Evolutionary conservation across 2,113 vertebrate genomes (phyloP), one percentile per base, ranked within the genome.

Genomic region (Sphaerodactylus townsendi): DNA sequence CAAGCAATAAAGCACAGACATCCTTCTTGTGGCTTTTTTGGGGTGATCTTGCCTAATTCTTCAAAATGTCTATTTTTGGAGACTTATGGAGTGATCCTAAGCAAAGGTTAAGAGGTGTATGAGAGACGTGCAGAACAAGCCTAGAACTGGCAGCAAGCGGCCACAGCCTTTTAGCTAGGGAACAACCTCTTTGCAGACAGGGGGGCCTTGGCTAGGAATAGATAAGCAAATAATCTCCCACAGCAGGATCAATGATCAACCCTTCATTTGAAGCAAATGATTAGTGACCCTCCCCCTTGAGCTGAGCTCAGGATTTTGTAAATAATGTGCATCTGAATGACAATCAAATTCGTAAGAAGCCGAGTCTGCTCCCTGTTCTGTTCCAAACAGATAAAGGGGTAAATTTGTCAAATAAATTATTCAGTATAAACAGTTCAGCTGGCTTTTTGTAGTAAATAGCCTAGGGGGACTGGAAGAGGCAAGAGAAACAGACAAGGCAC

Each of bases 391-490:
- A 82, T 82, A 81, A 70, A 86, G 79, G n/a, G 73, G 72, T 48
- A 82, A 81, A 86, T 81, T 82, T 86, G 72, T 81, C 72, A 86
- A 82, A 77, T 17, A 86, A 82, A 86, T 81, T 77, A 86, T 86
- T 86, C 79, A 81, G 64, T 71, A 71, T 35, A 73, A 68, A 77
- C 37, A 85, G 66, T 64, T 77, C 72, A 81, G 46, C 39, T 23
- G 6, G 65, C 50, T 86, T 77, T 71, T 71, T 85, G n/a, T 77
- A 77, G 79, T 82, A 86, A 82, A 69, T 86, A 86, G 73, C 79
- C 73, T 86, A 77, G 39, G 46, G 79, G 79, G 66, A 82, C 72
- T 64, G 53, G 39, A 82, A 70, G 41, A 82, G n/a, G 50, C 72
- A 81, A 69, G 5, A 72, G 39, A 69, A 70, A 37, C 48, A 64